A percentile compares a stretch with the other conserved stretches of the same genome.
These are phyloP conservation scores for Microcebus ravelobensis DNA, from an alignment of 2,113 vertebrate species.

Conservation along the genomic window DNA sequence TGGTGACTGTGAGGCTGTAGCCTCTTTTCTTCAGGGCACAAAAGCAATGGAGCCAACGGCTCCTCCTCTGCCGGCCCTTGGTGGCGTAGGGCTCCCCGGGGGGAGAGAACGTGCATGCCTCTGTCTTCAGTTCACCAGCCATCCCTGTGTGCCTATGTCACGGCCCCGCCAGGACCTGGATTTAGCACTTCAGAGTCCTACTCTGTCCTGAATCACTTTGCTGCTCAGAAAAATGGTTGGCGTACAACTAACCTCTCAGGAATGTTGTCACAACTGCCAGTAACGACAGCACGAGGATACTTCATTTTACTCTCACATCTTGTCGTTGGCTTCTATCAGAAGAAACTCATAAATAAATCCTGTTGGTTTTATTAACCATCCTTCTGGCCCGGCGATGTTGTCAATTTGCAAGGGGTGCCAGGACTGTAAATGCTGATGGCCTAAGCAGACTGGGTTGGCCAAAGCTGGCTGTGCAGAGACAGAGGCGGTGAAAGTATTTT, in stretches of 20 bases:
- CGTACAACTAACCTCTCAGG: slow-evolving; percentile 1
- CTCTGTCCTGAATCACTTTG: background rate
- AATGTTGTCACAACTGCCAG: background rate
- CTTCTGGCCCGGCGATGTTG: slow-evolving; percentile 18
- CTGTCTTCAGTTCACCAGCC: background rate
- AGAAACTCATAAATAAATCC: slow-evolving; percentile 64
- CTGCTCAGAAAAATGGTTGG: background rate
- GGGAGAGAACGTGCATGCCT: background rate
- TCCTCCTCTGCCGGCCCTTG: too few species aligned
- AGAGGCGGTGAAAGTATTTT: background rate
- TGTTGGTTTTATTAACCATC: slow-evolving; percentile 53
- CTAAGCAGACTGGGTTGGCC: slow-evolving; percentile 48
- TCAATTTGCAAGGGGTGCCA: slow-evolving; percentile 20
- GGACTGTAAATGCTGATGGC: slow-evolving; percentile 39
- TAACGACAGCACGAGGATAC: background rate
- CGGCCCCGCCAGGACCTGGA: background rate
- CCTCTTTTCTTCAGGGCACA: background rate
- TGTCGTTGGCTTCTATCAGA: slow-evolving; percentile 47
- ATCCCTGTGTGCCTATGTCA: background rate
- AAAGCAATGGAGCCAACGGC: background rate
- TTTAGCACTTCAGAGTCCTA: background rate
- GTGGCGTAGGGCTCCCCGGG: rapidly evolving
- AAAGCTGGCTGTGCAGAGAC: background rate
- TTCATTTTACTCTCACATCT: slow-evolving; percentile 22
- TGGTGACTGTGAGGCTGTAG: background rate